Evolutionary conservation across 2,888 invertebrate genomes (phyloP).

Genomic region (Drosophila cyrtoloma): DNA sequence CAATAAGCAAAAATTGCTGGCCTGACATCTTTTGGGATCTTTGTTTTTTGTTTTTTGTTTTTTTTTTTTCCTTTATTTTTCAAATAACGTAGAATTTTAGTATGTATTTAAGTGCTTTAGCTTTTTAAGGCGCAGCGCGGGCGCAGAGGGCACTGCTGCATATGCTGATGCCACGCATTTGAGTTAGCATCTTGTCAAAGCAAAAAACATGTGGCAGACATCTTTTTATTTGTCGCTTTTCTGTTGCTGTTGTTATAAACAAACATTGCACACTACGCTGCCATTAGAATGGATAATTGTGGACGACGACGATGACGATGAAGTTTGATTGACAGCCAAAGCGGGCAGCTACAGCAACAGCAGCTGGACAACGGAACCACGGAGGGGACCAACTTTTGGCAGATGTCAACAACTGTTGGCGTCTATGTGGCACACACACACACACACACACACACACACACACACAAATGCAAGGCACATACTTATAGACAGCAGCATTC

Average conservation of each 20-base stretch:
- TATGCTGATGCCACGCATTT: constrained; percentile 61
- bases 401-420: constrained; percentile 77
- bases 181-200: constrained; percentile 76
- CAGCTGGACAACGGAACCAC: constrained; percentile 27
- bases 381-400: constrained; percentile 62
- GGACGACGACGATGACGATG: constrained; percentile 33
- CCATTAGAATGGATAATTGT: constrained; percentile 81
- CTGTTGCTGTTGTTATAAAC: constrained; percentile 45
- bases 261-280: constrained; percentile 65
- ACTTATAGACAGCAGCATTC: constrained; percentile 27
- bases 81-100: constrained; percentile 34
- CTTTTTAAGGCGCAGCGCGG: constrained; percentile 27
- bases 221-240: constrained; percentile 59
- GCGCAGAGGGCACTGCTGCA: constrained; percentile 47
- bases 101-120: constrained; percentile 57
- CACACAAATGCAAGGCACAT: background rate
- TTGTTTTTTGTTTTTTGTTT: constrained; percentile 10
- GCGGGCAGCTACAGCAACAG: constrained; percentile 13
- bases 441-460: constrained; percentile 17
- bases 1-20: constrained; percentile 49
- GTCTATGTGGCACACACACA: constrained; percentile 36
- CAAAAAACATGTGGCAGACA: constrained; percentile 75
- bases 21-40: constrained; percentile 58
- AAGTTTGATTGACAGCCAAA: constrained; percentile 55
- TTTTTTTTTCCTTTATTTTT: background rate